Conservation (phyloP, 2,888 invertebrate genomes). For the Eurytoma californica region DNA sequence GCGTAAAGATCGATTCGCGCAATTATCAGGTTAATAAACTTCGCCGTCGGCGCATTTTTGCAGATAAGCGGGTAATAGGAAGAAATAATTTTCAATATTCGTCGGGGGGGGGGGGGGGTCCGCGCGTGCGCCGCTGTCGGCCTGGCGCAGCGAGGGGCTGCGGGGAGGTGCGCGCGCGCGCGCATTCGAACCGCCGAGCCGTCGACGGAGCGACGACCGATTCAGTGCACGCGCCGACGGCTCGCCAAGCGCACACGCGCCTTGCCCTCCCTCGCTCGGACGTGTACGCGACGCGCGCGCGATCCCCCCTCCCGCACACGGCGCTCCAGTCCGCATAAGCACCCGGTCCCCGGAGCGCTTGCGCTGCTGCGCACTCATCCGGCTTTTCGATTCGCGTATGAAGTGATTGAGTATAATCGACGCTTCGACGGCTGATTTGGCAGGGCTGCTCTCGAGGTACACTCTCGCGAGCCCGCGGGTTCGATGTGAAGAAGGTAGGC, state of each 20-base stretch:
- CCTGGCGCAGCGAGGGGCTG: constrained; percentile 14
- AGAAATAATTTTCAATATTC: too few relatives aligned
- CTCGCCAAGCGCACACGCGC: constrained; percentile 64
- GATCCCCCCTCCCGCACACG: not conserved
- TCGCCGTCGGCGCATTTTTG: too few relatives aligned
- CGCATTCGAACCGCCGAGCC: constrained; percentile 7
- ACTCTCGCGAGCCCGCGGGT: not conserved
- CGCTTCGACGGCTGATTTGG: not conserved
- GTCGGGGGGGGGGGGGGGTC: not conserved
- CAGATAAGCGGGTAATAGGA: too few relatives aligned
- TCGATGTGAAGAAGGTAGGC: constrained; percentile 29
- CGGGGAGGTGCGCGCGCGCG: constrained; percentile 21
- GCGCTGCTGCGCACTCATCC: not conserved
- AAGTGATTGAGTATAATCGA: constrained; percentile 1
- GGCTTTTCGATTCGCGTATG: not conserved
- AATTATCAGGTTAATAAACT: too few relatives aligned
- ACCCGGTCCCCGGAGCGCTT: not conserved
- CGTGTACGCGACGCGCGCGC: not conserved
- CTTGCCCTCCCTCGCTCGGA: not conserved
- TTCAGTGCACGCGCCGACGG: constrained; percentile 73
- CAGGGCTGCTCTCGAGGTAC: not conserved
- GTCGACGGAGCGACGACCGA: constrained; percentile 61
- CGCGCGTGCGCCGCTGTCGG: constrained; percentile 16
- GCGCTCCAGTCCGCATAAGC: too few relatives aligned
- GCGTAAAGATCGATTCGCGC: too few relatives aligned